Percentiles rank a stretch among this genome's conserved stretches.
phyloP scores from a whole-genome alignment of 2,797 vertebrate species.

The Myotis vivesi region DNA sequence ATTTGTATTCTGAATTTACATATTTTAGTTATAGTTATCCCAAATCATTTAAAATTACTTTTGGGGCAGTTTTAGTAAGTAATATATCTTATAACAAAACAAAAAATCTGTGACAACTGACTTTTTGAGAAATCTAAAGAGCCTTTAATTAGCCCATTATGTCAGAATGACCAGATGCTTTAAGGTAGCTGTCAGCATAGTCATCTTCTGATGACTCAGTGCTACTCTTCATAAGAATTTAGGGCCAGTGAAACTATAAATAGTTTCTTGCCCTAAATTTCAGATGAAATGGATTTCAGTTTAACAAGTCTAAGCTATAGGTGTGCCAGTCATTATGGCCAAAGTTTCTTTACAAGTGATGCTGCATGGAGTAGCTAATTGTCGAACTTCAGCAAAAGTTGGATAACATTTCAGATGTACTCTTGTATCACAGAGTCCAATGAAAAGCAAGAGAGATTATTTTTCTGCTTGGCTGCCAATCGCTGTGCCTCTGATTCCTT shows the following conservation, averaged over 20 bases:
- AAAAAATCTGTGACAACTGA: constrained; percentile 43
- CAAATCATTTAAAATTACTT: constrained; percentile 50
- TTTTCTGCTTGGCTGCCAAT: constrained; percentile 87
- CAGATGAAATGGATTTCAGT: not conserved
- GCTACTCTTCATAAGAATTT: not conserved
- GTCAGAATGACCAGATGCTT: not conserved
- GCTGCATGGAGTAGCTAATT: constrained; percentile 87
- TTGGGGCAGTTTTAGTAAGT: constrained; percentile 63
- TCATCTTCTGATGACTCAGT: not conserved
- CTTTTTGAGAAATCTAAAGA: constrained; percentile 46
- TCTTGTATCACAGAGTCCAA: constrained; percentile 80
- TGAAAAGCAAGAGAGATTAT: constrained; percentile 81
- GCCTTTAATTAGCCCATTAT: not conserved
- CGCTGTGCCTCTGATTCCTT: constrained; percentile 85
- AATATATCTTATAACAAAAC: not conserved
- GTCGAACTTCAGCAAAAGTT: constrained; percentile 80
- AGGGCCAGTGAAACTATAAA: not conserved
- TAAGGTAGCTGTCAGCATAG: not conserved
- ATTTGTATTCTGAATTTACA: constrained; percentile 24
- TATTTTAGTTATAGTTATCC: constrained; percentile 34
- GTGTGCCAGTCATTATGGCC: constrained; percentile 87
- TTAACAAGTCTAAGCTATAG: constrained; percentile 31
- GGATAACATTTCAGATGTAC: constrained; percentile 72
- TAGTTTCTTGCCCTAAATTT: not conserved
- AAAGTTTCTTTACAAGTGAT: constrained; percentile 84